These are phyloP conservation scores for Mycalesis mineus DNA, from an alignment of 2,888 invertebrate genomes.

Conservation along the genomic window DNA sequence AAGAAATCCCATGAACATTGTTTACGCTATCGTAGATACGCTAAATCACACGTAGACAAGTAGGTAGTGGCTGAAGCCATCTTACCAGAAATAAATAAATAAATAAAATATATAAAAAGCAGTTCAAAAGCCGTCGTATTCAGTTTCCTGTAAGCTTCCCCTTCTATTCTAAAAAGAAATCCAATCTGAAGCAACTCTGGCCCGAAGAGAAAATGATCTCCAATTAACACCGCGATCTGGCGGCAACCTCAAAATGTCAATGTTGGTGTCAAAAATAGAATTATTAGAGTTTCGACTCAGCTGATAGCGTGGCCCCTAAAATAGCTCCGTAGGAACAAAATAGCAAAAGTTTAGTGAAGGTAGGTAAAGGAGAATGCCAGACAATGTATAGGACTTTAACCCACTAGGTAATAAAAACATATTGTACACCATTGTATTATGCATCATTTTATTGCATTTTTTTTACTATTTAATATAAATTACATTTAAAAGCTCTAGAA, in stretches of 20 bases:
- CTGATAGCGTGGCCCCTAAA: constrained; percentile 21
- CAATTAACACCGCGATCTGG: constrained; percentile 27
- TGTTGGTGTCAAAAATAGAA: constrained; percentile 27
- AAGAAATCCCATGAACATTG: constrained; percentile 19
- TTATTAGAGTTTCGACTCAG: constrained; percentile 23
- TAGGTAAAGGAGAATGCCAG: too few relatives aligned
- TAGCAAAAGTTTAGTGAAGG: too few relatives aligned
- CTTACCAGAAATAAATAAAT: too few relatives aligned
- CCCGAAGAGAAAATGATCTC: constrained; percentile 22
- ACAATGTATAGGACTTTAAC: too few relatives aligned
- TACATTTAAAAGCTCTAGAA: too few relatives aligned
- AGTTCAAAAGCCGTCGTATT: neutral
- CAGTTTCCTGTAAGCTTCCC: neutral
- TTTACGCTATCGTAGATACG: too few relatives aligned
- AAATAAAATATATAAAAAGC: neutral
- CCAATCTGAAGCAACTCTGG: constrained; percentile 10
- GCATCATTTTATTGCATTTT: too few relatives aligned
- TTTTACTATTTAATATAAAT: too few relatives aligned
- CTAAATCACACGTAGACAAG: too few relatives aligned
- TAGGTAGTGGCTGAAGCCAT: too few relatives aligned
- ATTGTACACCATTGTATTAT: too few relatives aligned
- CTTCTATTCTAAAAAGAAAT: constrained; percentile 11
- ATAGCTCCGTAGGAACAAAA: neutral
- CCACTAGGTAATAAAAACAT: too few relatives aligned
- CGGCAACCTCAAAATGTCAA: constrained; percentile 31